Evolutionary conservation across 1,140 invertebrate genomes (phyloP), one percentile per base, ranked within the genome.

Genomic region (Diabrotica virgifera): DNA sequence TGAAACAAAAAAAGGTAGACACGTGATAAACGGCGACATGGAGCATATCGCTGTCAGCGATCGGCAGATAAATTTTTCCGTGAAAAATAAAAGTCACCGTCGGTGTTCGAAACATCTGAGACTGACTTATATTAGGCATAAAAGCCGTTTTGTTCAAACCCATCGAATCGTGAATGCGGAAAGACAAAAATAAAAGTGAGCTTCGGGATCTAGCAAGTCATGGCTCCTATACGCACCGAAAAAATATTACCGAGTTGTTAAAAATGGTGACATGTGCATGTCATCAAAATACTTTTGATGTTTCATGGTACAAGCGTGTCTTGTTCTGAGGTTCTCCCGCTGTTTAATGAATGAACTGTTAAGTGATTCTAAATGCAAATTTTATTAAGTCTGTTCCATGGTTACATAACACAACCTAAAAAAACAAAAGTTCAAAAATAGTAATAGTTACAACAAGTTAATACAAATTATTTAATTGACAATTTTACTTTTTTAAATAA

Each of bases 241-340:
- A 59, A 59, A 59, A 59, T 59, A 59, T 59, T 50, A 59, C 13
- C 40, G 37, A 13, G 36, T 58, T 58, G 56, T 59, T 50, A 59
- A 59, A 59, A 59, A 59, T 59, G 6, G 40, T 59, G 58, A 59
- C 58, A 59, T 59, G 37, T 59, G 58, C 40, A 59, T 59, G 38
- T 59, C 58, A 59, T 59, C 58, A 59, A 59, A 59, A 59, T 24
- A 12, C 58, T 59, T 59, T 59, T 59, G 58, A 50, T 50, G 58
- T 46, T 40, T 37, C 24, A 46, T 13, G 58, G n/a, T 59, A 59
- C 40, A 59, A 59, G 58, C 46, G 37, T 58, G 38, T 12, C 38
- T 58, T 58, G 56, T 58, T 58, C 38, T 58, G 38, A 9, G 35
- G 36, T 37, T 13, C 24, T 24, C 24, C 24, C 24, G 24, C 24